A percentile compares a stretch with the other conserved stretches of the same genome.
Conservation (phyloP, 2,888 invertebrate species). For the Drosophila fulvimacula region DNA sequence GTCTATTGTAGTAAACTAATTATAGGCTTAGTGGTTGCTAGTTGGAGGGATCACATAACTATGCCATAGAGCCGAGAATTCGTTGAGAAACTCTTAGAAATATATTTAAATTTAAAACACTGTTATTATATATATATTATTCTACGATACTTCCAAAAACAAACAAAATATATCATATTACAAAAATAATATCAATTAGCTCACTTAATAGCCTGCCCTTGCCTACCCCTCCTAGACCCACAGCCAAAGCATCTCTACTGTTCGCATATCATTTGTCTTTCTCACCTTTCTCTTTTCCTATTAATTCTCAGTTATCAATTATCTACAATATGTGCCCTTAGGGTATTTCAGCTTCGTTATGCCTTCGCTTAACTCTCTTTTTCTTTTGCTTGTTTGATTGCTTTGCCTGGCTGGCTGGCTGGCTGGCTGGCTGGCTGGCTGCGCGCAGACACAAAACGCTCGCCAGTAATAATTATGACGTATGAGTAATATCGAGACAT, state of each 20-base stretch:
- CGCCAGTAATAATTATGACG: constrained; percentile 57
- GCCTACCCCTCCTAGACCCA: not conserved
- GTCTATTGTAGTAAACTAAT: not conserved
- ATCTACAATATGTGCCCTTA: not conserved
- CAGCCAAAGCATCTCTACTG: not conserved
- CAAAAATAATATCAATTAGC: not conserved
- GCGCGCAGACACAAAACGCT: constrained; percentile 39
- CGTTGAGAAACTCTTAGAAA: not conserved
- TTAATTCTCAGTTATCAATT: not conserved
- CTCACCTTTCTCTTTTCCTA: not conserved
- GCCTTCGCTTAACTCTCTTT: not conserved
- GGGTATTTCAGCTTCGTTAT: constrained; percentile 21
- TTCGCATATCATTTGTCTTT: not conserved
- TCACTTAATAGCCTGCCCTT: not conserved
- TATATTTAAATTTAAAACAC: not conserved
- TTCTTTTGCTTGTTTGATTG: constrained; percentile 27
- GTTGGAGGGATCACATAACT: not conserved
- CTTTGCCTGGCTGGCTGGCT: constrained; percentile 16
- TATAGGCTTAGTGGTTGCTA: not conserved
- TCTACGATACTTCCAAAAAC: not conserved
- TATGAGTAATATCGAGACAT: constrained; percentile 71
- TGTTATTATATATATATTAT: not conserved
- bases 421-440: constrained; percentile 36
- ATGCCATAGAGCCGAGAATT: not conserved
- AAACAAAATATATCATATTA: not conserved